Evolutionary conservation across 2,888 invertebrate species (phyloP), one percentile per base, ranked within the genome.

Genomic region (Epinotia ramella): DNA sequence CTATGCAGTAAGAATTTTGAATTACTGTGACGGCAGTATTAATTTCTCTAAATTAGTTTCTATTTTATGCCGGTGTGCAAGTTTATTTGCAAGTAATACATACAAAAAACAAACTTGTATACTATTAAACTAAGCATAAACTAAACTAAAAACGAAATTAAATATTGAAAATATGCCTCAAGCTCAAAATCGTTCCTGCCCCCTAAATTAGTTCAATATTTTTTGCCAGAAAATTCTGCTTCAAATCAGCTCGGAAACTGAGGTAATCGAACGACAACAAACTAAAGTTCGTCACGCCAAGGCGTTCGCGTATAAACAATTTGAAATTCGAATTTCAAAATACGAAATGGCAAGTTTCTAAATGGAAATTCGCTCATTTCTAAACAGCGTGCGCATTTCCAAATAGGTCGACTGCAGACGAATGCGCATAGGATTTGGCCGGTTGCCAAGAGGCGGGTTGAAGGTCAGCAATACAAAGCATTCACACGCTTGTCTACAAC

Each of bases 341-440:
- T 59, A 16, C 59, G 16, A 57, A 69, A 60, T n/a, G 59, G 69
- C 24, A 46, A 28, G n/a, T 69, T 69, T n/a, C 46, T 13, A 46
- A 59, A 60, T 46, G 69, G 59, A 28, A 60, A 69, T 69, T 28
- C 24, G 53, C 59, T 46, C 68, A 44, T 68, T 69, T 60, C 69
- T 60, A 69, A 60, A 69, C 69, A 60, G 59, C 44, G 53, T 56
- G 59, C 46, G 20, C 18, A 16, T 60, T 59, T 16, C 59, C 69
- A 28, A 69, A 69, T 69, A 59, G 59, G 69, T 46, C 46, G 60
- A 28, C 46, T 73, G 60, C 66, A 66, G 73, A 73, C 66, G 60
- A 66, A 67, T 60, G 66, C 60, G 59, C 59, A 44, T 66, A 53
- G 24, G 16, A 46, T 28, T 60, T 73, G 73, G 73, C 44, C n/a